A percentile compares a stretch with the other conserved stretches of the same genome.
Conservation (phyloP, 2,797 vertebrate species). For the Ptychobarbus kaznakovi region DNA sequence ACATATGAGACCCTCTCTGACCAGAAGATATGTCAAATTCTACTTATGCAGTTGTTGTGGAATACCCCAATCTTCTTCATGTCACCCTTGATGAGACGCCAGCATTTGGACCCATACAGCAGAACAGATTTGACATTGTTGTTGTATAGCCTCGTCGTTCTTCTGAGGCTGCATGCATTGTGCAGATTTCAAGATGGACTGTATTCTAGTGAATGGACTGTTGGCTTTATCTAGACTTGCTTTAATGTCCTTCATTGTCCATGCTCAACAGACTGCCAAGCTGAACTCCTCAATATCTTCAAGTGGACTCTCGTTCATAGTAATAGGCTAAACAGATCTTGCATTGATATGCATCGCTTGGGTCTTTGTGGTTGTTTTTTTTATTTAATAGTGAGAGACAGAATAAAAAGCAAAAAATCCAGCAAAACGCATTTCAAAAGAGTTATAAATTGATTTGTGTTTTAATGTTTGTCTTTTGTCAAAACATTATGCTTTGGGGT, state of each 20-base stretch:
- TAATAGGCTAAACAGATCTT: background rate
- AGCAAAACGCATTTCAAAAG: too few species aligned
- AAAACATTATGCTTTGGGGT: too few species aligned
- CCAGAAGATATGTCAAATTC: background rate
- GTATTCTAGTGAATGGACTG: background rate
- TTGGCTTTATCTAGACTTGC: background rate
- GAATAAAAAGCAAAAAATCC: too few species aligned
- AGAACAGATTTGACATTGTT: background rate
- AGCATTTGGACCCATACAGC: background rate
- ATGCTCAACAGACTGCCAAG: conserved; percentile 30
- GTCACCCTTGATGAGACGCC: background rate
- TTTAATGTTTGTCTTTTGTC: too few species aligned
- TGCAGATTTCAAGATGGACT: background rate
- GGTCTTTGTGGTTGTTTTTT: background rate
- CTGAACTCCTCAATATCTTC: conserved; percentile 27
- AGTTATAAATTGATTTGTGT: too few species aligned
- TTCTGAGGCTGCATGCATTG: background rate
- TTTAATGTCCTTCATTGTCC: conserved; percentile 2
- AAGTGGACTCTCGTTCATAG: too few species aligned
- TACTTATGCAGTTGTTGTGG: background rate
- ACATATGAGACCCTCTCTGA: background rate
- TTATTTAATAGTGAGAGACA: too few species aligned
- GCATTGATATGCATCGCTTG: background rate
- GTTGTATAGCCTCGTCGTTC: background rate
- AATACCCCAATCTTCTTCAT: background rate